Conservation (phyloP, 2,888 invertebrate species). For the Drosophila multiciliata region DNA sequence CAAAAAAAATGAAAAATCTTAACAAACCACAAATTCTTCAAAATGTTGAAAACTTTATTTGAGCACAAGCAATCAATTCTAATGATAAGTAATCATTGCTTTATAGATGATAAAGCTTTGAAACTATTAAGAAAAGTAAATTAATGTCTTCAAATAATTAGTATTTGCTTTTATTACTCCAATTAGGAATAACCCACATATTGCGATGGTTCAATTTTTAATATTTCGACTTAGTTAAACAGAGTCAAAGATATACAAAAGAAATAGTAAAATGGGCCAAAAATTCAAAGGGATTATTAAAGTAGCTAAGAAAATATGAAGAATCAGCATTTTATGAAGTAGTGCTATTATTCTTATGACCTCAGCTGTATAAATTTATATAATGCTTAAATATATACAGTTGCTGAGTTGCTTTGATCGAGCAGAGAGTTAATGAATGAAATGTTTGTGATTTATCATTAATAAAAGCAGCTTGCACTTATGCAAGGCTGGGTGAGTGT, state of each 20-base stretch:
- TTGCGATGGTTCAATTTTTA: too few relatives aligned
- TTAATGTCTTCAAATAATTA: neutral
- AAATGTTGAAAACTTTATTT: neutral
- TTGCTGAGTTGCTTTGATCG: neutral
- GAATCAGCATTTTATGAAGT: neutral
- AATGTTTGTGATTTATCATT: conserved; percentile 1
- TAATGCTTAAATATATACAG: neutral
- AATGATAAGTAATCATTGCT: neutral
- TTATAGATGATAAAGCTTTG: neutral
- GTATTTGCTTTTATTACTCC: neutral
- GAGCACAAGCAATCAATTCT: neutral
- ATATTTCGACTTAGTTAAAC: neutral
- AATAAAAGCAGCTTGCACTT: conserved; percentile 16
- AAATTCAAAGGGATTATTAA: too few relatives aligned
- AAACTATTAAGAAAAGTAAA: neutral
- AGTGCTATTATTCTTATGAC: neutral
- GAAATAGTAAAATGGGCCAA: neutral
- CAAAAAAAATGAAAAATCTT: neutral
- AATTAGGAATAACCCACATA: too few relatives aligned
- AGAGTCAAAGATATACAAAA: neutral
- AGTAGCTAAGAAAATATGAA: neutral
- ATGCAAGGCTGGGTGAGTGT: conserved; percentile 15
- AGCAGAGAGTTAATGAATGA: conserved; percentile 3
- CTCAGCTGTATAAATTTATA: neutral
- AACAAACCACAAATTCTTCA: neutral